phyloP scores from a whole-genome alignment of 2,888 invertebrate genomes.

The Mermis nigrescens region DNA sequence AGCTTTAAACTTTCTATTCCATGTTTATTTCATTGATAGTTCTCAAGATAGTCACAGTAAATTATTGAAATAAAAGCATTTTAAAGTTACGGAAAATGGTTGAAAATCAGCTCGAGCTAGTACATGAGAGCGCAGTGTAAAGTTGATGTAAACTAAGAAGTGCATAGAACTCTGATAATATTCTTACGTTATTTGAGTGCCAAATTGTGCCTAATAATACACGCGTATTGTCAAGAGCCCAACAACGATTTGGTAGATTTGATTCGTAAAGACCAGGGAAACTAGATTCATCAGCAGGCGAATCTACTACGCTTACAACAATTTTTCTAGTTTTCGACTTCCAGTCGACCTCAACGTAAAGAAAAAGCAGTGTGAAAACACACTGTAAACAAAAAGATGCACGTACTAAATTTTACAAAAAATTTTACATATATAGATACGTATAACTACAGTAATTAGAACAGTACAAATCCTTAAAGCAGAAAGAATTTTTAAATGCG shows the following conservation, averaged over 20 bases:
- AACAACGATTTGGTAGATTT: constrained; percentile 15
- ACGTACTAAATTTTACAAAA: neutral
- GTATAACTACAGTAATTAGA: too few species aligned
- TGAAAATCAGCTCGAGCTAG: neutral
- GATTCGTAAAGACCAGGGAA: constrained; percentile 4
- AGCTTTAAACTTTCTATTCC: too few species aligned
- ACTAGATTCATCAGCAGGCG: neutral
- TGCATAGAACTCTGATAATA: too few species aligned
- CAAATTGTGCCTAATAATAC: constrained; percentile 21
- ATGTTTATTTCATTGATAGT: too few species aligned
- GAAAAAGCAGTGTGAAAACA: neutral
- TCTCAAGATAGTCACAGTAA: too few species aligned
- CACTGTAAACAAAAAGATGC: neutral
- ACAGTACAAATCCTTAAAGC: too few species aligned
- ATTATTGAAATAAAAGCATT: too few species aligned
- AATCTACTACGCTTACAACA: neutral
- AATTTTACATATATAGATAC: too few species aligned
- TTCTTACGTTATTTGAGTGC: constrained; percentile 20
- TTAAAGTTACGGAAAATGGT: constrained; percentile 11
- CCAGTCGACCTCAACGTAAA: neutral
- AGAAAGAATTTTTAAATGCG: too few species aligned
- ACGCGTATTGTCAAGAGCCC: constrained; percentile 19
- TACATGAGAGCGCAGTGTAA: too few species aligned
- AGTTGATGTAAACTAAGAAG: too few species aligned
- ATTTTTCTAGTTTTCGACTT: neutral